Evolutionary conservation across 2,888 invertebrate species (phyloP).

Genomic region (Ectropis crepuscularia): DNA sequence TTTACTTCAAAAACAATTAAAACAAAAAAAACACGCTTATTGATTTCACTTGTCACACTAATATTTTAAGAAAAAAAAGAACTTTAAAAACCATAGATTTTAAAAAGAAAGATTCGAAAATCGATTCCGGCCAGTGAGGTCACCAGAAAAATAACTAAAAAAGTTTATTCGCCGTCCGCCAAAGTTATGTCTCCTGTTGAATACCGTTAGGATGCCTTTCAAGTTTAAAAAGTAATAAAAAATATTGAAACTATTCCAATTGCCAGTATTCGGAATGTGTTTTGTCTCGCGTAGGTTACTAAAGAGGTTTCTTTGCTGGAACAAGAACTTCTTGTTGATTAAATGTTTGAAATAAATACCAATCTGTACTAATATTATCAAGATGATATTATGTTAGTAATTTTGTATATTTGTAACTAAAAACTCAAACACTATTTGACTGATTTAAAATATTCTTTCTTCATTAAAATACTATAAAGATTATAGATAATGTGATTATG

Average conservation of each 20-base stretch:
- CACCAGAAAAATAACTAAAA: constrained; percentile 74
- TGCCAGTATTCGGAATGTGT: constrained; percentile 82
- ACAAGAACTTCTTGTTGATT: no score
- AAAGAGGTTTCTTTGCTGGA: constrained; percentile 26
- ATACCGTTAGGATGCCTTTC: constrained; percentile 83
- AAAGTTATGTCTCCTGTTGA: constrained; percentile 76
- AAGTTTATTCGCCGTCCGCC: constrained; percentile 69
- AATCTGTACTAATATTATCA: no score
- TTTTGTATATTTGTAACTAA: no score
- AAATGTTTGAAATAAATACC: no score
- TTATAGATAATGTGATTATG: no score
- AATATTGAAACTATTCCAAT: constrained; percentile 83
- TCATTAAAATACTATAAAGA: no score
- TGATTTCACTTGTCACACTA: not conserved
- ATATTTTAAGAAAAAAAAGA: not conserved
- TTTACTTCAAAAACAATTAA: no score
- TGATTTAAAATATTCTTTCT: no score
- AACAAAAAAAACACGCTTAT: no score
- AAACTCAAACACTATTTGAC: no score
- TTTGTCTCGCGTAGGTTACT: constrained; percentile 75
- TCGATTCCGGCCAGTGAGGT: constrained; percentile 66
- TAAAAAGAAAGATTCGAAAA: constrained; percentile 40
- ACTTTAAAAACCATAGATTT: constrained; percentile 17
- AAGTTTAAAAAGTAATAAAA: constrained; percentile 63
- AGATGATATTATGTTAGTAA: no score